These are phyloP conservation scores for Distichodus sexfasciatus DNA, from an alignment of 2,797 vertebrate species.

Conservation along the genomic window DNA sequence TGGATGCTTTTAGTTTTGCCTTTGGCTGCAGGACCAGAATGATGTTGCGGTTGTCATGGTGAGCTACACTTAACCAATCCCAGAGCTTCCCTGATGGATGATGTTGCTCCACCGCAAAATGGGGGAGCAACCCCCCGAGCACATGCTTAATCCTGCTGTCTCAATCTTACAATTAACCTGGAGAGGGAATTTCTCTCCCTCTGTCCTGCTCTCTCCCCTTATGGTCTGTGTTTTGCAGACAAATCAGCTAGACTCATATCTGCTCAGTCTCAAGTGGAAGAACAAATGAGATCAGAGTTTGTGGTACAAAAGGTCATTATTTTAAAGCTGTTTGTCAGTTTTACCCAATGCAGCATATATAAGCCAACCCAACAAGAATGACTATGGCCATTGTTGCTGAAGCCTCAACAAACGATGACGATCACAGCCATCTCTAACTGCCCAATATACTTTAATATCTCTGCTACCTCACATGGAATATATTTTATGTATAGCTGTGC, in stretches of 20 bases:
- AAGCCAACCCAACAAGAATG: neutral
- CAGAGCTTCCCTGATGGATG: neutral
- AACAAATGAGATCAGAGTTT: conserved; percentile 5
- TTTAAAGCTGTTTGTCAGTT: neutral
- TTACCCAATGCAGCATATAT: neutral
- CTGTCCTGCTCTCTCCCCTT: neutral
- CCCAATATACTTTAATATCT: too few relatives aligned
- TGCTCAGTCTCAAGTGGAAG: neutral
- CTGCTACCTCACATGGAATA: too few relatives aligned
- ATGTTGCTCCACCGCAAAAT: neutral
- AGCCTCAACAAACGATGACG: neutral
- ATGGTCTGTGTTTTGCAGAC: neutral
- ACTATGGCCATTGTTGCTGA: neutral
- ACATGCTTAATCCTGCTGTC: neutral
- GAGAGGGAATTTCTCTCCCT: conserved; percentile 7
- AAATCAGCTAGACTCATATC: conserved; percentile 4
- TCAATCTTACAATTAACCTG: conserved; percentile 20
- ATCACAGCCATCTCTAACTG: too few relatives aligned
- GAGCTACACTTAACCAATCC: neutral
- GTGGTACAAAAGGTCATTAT: conserved; percentile 7
- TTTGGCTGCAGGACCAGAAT: too few relatives aligned
- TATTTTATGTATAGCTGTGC: too few relatives aligned
- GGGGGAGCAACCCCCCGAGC: conserved; percentile 2
- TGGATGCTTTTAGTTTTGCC: neutral
- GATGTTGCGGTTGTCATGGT: conserved; percentile 8